Evolutionary conservation across 2,113 vertebrate genomes (phyloP), one percentile per base, ranked within the genome.

Genomic region (Protomyctophum bolini): DNA sequence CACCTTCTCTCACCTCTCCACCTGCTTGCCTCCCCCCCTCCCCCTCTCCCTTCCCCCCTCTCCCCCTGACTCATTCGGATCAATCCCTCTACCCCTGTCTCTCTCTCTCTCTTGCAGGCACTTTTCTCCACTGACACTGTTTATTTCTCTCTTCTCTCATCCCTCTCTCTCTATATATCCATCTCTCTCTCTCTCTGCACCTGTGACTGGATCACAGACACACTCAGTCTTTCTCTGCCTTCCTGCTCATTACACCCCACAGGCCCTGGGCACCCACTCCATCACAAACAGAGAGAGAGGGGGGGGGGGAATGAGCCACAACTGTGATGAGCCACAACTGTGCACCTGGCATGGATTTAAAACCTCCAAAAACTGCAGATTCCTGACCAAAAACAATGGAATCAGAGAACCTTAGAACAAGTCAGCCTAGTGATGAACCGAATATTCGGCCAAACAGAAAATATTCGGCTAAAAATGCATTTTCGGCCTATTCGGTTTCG

Each of bases 201-300:
- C 90, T 91, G 88, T 79, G 88, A 88, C 79, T 80, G 77, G 82
- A 79, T 87, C 82, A 85, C 82, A 88, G 77, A 72, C 72, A 79
- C 59, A 4, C 80, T 84, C 81, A 84, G 82, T 83, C 83, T 85
- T 72, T 74, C 86, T 75, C 75, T 58, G 80, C 72, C 84, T 84
- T 79, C 72, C 74, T 81, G 72, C 83, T 89, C 83, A 83, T 90
- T 88, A 86, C 76, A 77, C 71, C 69, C 76, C 65, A 60, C 75
- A 77, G 78, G 33, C 33, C 33, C 33, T 41, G 33, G 33, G 84
- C 90, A 87, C 79, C 83, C 78, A 68, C 86, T 86, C 86, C 76
- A 88, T 89, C 87, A 81, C 68, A 12, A 70, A 58, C 15, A 58
- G 57, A n/a, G 63, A 15, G 49, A 52, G 49, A 29, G 33, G 46